phyloP scores from a whole-genome alignment of 2,113 vertebrate genomes.

The Jaculus jaculus region DNA sequence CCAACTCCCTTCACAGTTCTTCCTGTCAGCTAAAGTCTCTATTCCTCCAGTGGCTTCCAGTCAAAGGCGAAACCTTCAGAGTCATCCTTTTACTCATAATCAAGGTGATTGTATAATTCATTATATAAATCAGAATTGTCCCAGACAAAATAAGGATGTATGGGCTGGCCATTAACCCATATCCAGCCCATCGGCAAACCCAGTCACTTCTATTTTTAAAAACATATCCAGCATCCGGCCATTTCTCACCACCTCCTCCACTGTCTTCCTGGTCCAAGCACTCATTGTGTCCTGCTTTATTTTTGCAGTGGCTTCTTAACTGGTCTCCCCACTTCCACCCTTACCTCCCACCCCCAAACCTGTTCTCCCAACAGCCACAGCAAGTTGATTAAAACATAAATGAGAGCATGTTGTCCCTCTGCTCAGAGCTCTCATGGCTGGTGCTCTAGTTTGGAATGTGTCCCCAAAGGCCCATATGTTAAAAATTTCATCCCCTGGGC shows the following conservation, averaged over 20 bases:
- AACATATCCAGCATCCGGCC: neutral
- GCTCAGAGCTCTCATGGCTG: neutral
- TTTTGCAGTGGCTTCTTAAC: constrained; percentile 14
- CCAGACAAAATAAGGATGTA: neutral
- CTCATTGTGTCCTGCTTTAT: neutral
- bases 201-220: neutral
- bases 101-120: neutral
- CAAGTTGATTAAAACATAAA: neutral
- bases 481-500: neutral
- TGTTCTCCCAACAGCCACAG: constrained; percentile 17
- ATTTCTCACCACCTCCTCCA: constrained; percentile 16
- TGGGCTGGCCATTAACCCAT: constrained; percentile 31
- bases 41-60: neutral
- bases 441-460: neutral
- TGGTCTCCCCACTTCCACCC: constrained; percentile 8
- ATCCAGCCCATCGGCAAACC: neutral
- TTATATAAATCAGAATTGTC: neutral
- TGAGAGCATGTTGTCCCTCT: neutral
- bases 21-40: fast-evolving
- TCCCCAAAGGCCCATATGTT: neutral
- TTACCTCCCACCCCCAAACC: constrained; percentile 29
- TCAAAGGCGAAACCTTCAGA: neutral
- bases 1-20: fast-evolving
- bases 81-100: neutral
- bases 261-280: neutral